Evolutionary conservation across 2,797 vertebrate genomes (phyloP).

Genomic region (Nyctalus aviator): DNA sequence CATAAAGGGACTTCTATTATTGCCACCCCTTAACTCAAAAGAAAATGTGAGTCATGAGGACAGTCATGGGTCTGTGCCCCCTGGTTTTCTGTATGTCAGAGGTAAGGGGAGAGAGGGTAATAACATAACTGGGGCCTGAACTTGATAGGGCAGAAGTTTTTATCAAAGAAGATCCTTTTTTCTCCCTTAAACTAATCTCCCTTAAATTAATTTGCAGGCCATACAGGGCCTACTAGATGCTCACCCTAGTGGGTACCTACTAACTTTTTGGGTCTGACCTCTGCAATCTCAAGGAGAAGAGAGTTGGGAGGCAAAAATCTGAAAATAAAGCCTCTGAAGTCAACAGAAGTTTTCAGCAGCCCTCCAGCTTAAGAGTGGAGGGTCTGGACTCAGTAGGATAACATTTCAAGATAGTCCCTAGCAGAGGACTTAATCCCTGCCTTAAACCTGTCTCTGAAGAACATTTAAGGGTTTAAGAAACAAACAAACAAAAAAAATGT

Average conservation of each 20-base stretch:
- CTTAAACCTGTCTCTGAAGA: constrained; percentile 47
- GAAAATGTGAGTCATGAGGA: constrained; percentile 53
- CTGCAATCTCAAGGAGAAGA: background rate
- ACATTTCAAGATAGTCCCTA: constrained; percentile 53
- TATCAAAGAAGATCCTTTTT: constrained; percentile 21
- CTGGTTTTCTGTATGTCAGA: constrained; percentile 2
- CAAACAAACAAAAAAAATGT: constrained; percentile 13
- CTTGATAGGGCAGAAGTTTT: background rate
- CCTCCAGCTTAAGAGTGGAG: background rate
- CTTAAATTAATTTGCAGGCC: background rate
- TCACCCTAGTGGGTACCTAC: background rate
- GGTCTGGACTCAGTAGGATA: background rate
- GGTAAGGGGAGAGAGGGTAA: background rate
- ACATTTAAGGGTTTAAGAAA: constrained; percentile 55
- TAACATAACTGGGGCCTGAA: constrained; percentile 43
- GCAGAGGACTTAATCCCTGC: constrained; percentile 15
- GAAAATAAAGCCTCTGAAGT: constrained; percentile 60
- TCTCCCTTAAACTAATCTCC: constrained; percentile 28
- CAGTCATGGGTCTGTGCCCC: background rate
- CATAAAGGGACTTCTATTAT: constrained; percentile 35
- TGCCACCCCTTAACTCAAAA: constrained; percentile 50
- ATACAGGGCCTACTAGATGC: background rate
- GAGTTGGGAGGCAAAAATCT: background rate
- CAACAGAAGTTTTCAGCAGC: constrained; percentile 56
- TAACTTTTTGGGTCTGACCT: background rate